phyloP scores from a whole-genome alignment of 2,888 invertebrate species.

The Athalia cordata region DNA sequence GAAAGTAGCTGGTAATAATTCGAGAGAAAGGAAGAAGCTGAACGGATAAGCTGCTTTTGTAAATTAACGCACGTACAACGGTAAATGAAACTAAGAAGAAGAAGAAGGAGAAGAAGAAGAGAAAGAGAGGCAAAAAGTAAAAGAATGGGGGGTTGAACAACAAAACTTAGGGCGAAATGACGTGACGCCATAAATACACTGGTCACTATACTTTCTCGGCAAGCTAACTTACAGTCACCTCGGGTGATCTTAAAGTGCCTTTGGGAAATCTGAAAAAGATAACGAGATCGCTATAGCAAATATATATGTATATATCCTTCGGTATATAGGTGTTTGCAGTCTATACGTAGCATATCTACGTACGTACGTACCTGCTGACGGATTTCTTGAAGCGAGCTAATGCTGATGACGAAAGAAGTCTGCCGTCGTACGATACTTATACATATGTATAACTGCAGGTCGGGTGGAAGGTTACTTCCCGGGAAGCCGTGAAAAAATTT shows the following conservation, averaged over 20 bases:
- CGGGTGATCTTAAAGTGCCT: constrained; percentile 44
- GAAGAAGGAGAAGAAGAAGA: not conserved
- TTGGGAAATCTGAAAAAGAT: constrained; percentile 46
- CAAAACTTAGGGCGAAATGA: not conserved
- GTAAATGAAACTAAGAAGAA: not conserved
- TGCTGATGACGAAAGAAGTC: not conserved
- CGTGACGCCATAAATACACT: constrained; percentile 34
- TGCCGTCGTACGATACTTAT: too few species aligned
- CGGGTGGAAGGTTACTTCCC: too few species aligned
- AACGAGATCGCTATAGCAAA: constrained; percentile 22
- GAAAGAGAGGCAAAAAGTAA: not conserved
- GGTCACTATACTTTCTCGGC: constrained; percentile 24
- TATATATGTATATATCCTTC: not conserved
- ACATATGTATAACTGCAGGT: not conserved
- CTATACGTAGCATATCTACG: not conserved
- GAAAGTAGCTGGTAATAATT: not conserved
- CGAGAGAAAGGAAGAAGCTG: not conserved
- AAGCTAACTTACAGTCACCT: constrained; percentile 35
- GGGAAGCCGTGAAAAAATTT: too few species aligned
- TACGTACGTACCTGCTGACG: not conserved
- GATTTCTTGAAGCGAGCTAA: not conserved
- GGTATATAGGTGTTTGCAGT: not conserved
- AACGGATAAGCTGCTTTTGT: not conserved
- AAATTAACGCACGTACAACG: not conserved
- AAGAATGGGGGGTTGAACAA: not conserved